Evolutionary conservation across 2,797 vertebrate species (phyloP), one percentile per base, ranked within the genome.

Genomic region (Sciurus vulgaris): DNA sequence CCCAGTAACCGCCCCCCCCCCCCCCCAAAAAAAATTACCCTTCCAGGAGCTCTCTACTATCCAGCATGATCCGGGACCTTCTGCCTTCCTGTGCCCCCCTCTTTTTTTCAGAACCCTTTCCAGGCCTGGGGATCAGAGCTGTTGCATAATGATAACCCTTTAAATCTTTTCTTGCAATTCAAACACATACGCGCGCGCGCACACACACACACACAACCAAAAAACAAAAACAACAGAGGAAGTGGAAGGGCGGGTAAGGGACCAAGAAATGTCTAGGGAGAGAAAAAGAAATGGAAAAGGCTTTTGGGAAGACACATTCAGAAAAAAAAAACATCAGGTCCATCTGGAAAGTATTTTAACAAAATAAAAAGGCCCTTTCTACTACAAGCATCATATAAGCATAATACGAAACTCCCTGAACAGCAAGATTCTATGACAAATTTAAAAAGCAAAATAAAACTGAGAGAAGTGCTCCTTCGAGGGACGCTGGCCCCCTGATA

Each of bases 291-390:
- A 92, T 10, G 44, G 51, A 83, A 93, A 83, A 47, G 91, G 79
- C 11, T 81, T 94, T 94, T 78, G 76, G 77, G 93, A 86, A 22
- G 41, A 93, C 26, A 9, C 35, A 83, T 61, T 84, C 81, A 33
- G 17, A 28, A 92, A 90, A 90, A 90, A 79, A 59, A 38, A 59
- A 79, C 56, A 72, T 35, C 13, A 9, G 49, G 63, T 51, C 94
- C 95, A 93, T 95, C 79, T 94, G 96, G 93, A 95, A 96, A 88
- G 15, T 33, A 95, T 85, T 95, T 51, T 72, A 87, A 93, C 72
- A 96, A 91, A 95, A 95, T 49, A 94, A 95, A 97, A 97, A 90
- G 47, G 33, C 20, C 44, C 49, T 94, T 95, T 72, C 89, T 74
- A 86, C 59, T 38, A 59, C 1, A 35, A 89, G 79, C 85, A 92